Evolutionary conservation across 2,113 vertebrate genomes (phyloP), one percentile per base, ranked within the genome.

Genomic region (Epinephelus lanceolatus): DNA sequence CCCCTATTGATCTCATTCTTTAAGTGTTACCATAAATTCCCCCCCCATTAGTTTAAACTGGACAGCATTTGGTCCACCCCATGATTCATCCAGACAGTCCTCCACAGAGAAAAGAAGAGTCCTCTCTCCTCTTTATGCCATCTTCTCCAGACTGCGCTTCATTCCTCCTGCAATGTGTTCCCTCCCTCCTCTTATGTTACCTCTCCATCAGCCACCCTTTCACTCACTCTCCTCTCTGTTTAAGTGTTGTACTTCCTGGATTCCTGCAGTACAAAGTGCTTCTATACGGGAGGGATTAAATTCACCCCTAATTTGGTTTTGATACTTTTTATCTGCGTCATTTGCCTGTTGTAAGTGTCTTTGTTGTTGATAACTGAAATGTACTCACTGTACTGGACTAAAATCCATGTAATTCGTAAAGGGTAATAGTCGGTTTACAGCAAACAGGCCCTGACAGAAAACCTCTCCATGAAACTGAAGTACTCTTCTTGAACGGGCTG

Each of bases 11-110:
- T 95, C 89, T 81, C 85, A 89, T 92, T 92, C 91, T 91, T 93
- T 95, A 93, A 95, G 95, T 94, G 94, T 95, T 95, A 90, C 94
- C 93, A 95, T 95, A 95, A 95, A 95, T 94, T 93, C 89, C 87
- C 88, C 87, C 87, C 91, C 89, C 93, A 94, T 92, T 93, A 92
- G 80, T 89, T 90, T 87, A 88, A 93, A 90, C 86, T 70, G 86
- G 86, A 88, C 66, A 65, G 79, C 30, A 33, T 81, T 86, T 70
- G 42, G 71, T 84, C 67, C 76, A 61, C 74, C 74, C 49, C 56
- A 78, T 92, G 81, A 91, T 92, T 94, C 91, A 91, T 83, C 72
- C 25, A 21, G 90, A 89, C 89, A 88, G 81, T 57, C 78, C 52
- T 77, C 33, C 63, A 57, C 75, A 59, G 69, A 76, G 75, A 83